Conservation (phyloP, 1,140 invertebrate genomes). For the Ooceraea biroi region DNA sequence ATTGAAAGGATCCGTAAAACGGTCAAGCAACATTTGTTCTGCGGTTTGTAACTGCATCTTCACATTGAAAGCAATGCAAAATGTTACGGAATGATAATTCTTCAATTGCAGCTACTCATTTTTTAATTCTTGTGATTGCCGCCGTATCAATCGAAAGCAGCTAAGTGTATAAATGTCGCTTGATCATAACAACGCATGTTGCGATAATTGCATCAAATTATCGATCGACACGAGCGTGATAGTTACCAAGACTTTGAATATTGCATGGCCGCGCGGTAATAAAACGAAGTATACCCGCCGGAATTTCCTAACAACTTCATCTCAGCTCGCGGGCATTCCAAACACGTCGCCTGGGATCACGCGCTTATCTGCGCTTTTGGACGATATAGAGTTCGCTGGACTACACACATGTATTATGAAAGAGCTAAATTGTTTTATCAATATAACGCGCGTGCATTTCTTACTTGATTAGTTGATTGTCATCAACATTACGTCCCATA, state of each 20-base stretch:
- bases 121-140: background rate
- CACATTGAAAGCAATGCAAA: background rate
- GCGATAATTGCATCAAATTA: slow-evolving; percentile 53
- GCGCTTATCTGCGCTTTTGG: slow-evolving; percentile 15
- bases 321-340: slow-evolving; percentile 2
- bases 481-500: background rate
- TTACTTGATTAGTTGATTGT: background rate
- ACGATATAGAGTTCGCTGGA: background rate
- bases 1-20: background rate
- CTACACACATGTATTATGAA: background rate
- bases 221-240: slow-evolving; percentile 18
- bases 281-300: slow-evolving; percentile 40
- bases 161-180: background rate
- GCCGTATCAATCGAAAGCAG: background rate
- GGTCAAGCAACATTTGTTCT: background rate
- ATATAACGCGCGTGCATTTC: background rate
- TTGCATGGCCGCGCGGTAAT: slow-evolving; percentile 26
- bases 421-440: slow-evolving; percentile 21
- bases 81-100: background rate
- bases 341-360: background rate
- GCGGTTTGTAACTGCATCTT: background rate
- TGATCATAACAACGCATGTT: background rate
- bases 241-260: slow-evolving; percentile 23
- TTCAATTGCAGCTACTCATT: background rate
- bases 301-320: slow-evolving; percentile 54